Evolutionary conservation across 2,888 invertebrate species (phyloP).

Genomic region (Spisula solida): DNA sequence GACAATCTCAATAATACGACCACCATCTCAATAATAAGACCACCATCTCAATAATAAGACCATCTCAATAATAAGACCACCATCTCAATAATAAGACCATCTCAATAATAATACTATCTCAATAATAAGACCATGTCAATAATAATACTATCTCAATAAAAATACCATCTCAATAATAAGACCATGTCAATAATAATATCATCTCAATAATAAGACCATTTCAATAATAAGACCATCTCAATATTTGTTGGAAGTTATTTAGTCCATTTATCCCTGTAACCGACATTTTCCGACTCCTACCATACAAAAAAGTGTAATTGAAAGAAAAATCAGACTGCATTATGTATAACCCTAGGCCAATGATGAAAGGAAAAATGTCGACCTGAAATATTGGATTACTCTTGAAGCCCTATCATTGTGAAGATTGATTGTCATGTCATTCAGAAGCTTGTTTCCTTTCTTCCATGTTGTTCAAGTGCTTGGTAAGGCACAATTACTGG

Average conservation of each 20-base stretch:
- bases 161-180: too few relatives aligned
- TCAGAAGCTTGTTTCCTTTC: slow-evolving; percentile 23
- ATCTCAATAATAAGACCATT: too few relatives aligned
- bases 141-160: too few relatives aligned
- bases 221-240: too few relatives aligned
- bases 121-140: too few relatives aligned
- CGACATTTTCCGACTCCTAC: not conserved
- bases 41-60: too few relatives aligned
- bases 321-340: not conserved
- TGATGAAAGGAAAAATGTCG: not conserved
- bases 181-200: too few relatives aligned
- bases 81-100: too few relatives aligned
- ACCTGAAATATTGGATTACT: not conserved
- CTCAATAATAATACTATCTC: too few relatives aligned
- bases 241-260: not conserved
- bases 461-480: not conserved
- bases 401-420: not conserved
- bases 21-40: too few relatives aligned
- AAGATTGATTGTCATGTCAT: slow-evolving; percentile 6
- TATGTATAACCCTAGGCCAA: not conserved
- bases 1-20: too few relatives aligned
- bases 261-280: not conserved
- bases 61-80: too few relatives aligned
- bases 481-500: slow-evolving; percentile 1
- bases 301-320: not conserved